Evolutionary conservation across 2,113 vertebrate genomes (phyloP).

Genomic region (Eonycteris spelaea): DNA sequence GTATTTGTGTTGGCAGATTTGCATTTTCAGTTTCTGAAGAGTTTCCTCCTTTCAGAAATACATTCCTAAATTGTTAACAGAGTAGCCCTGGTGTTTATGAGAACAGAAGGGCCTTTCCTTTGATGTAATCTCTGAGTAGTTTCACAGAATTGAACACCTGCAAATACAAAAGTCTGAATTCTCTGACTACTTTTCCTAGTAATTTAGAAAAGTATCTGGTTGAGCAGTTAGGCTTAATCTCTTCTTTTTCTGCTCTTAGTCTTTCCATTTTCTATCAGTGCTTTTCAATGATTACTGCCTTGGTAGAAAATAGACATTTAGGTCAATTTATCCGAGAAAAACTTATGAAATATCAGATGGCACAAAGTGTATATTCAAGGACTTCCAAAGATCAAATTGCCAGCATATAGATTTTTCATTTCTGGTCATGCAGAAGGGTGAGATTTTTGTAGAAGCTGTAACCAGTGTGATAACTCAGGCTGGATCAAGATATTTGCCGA

Average conservation of each 20-base stretch:
- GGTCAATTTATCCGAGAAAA: background rate
- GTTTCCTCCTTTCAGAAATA: background rate
- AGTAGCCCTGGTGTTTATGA: background rate
- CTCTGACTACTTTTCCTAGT: conserved; percentile 1
- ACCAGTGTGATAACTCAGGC: background rate
- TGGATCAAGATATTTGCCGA: conserved; percentile 53
- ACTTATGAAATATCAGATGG: background rate
- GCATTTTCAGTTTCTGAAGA: background rate
- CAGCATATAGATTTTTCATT: background rate
- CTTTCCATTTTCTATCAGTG: background rate
- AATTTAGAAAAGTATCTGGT: background rate
- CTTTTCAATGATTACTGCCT: background rate
- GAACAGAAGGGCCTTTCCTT: background rate
- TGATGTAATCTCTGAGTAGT: conserved; percentile 12
- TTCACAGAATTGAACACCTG: background rate
- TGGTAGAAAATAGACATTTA: background rate
- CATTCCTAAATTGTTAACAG: background rate
- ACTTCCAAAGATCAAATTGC: background rate
- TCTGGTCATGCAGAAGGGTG: background rate
- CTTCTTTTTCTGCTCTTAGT: background rate
- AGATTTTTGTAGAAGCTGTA: conserved; percentile 45
- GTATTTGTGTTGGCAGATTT: background rate
- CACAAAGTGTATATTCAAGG: background rate
- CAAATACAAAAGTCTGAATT: background rate
- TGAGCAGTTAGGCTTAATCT: background rate